These are phyloP conservation scores for Forpus xanthops DNA, from an alignment of 2,797 vertebrate genomes.

Conservation along the genomic window DNA sequence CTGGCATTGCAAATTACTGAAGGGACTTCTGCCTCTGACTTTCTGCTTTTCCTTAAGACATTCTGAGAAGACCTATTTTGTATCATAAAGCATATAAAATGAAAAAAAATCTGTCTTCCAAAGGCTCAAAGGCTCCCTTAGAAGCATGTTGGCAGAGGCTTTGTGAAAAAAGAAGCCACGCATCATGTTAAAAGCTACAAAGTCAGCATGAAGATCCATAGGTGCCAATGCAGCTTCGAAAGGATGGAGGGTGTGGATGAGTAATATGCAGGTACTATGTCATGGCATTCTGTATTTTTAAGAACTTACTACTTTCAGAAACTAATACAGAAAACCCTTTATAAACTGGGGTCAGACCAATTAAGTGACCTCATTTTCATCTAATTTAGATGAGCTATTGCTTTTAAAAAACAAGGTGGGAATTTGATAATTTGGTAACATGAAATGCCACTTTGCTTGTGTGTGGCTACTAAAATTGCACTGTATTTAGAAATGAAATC, in stretches of 20 bases:
- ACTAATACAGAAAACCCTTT: not conserved
- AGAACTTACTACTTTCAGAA: not conserved
- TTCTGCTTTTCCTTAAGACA: not conserved
- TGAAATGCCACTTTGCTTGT: not conserved
- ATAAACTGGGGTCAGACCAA: not conserved
- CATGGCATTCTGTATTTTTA: not conserved
- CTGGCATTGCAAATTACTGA: not conserved
- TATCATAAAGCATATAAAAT: not conserved
- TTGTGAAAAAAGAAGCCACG: not conserved
- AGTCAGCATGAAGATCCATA: not conserved
- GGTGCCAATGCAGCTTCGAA: not conserved
- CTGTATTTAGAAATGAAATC: not conserved
- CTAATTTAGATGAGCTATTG: not conserved
- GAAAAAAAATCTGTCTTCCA: not conserved
- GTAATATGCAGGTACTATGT: not conserved
- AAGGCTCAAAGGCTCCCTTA: not conserved
- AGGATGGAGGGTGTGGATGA: not conserved
- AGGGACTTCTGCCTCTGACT: not conserved
- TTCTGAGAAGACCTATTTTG: not conserved
- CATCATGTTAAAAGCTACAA: not conserved
- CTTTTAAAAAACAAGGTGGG: not conserved
- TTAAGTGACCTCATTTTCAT: not conserved
- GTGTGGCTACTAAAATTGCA: not conserved
- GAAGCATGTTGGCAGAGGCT: not conserved
- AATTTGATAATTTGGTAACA: not conserved